These are phyloP conservation scores for Eublepharis macularius DNA, from an alignment of 2,113 vertebrate genomes.

Conservation along the genomic window DNA sequence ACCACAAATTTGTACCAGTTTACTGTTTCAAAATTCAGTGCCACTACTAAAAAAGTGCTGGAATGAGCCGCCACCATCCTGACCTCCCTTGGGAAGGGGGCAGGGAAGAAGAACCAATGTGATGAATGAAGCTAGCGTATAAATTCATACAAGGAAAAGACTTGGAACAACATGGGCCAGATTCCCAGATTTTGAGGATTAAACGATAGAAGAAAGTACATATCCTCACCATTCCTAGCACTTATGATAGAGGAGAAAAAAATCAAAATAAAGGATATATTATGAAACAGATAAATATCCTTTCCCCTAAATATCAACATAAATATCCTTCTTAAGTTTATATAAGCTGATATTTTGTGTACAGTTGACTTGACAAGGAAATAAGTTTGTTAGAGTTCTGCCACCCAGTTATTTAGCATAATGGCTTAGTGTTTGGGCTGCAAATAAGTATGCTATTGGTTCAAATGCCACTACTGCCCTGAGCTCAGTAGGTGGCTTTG, in stretches of 20 bases:
- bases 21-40: too few species aligned
- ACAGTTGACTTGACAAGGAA: not conserved
- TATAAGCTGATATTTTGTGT: not conserved
- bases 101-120: too few species aligned
- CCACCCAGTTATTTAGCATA: not conserved
- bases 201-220: not conserved
- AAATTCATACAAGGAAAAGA: too few species aligned
- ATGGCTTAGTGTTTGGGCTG: too few species aligned
- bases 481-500: too few species aligned
- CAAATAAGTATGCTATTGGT: too few species aligned
- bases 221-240: not conserved
- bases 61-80: too few species aligned
- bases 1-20: too few species aligned
- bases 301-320: not conserved
- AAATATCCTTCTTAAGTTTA: not conserved
- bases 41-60: too few species aligned
- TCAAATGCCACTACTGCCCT: too few species aligned
- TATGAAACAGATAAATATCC: not conserved
- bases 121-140: too few species aligned
- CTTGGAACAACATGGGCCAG: not conserved
- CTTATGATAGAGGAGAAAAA: not conserved
- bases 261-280: not conserved
- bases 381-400: not conserved
- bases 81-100: too few species aligned
- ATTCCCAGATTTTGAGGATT: not conserved